Evolutionary conservation across 2,797 vertebrate genomes (phyloP).

Genomic region (Limnodromus scolopaceus): DNA sequence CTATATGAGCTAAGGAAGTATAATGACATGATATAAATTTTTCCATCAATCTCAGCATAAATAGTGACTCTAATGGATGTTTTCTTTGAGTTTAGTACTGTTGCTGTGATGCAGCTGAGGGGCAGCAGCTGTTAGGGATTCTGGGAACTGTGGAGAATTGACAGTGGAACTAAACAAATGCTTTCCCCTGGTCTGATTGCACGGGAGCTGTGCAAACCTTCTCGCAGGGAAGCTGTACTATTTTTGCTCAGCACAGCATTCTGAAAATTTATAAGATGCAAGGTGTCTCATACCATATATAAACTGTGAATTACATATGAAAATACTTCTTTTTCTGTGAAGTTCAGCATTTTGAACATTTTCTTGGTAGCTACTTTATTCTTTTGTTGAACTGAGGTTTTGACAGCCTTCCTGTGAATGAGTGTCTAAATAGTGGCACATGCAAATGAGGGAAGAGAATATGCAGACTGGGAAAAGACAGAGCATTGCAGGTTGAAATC

Average conservation of each 20-base stretch:
- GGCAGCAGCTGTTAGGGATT: background rate
- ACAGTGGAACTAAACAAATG: background rate
- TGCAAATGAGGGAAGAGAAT: background rate
- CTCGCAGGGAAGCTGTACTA: background rate
- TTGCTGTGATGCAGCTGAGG: background rate
- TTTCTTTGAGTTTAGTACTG: background rate
- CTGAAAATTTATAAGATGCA: background rate
- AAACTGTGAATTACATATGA: background rate
- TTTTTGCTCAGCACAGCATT: constrained; percentile 13
- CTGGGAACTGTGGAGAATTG: background rate
- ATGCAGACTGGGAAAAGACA: background rate
- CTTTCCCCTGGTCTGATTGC: background rate
- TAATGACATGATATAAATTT: background rate
- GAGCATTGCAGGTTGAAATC: background rate
- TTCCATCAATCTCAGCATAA: background rate
- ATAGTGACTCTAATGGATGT: background rate
- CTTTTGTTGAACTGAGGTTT: background rate
- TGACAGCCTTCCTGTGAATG: background rate
- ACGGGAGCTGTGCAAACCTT: background rate
- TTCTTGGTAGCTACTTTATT: background rate
- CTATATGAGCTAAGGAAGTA: background rate
- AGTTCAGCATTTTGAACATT: background rate
- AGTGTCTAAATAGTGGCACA: background rate
- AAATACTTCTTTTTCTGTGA: background rate
- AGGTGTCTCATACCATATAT: background rate